Percentiles rank a stretch among this genome's conserved stretches.
phyloP scores from a whole-genome alignment of 2,113 vertebrate species.

The Alces alces region DNA sequence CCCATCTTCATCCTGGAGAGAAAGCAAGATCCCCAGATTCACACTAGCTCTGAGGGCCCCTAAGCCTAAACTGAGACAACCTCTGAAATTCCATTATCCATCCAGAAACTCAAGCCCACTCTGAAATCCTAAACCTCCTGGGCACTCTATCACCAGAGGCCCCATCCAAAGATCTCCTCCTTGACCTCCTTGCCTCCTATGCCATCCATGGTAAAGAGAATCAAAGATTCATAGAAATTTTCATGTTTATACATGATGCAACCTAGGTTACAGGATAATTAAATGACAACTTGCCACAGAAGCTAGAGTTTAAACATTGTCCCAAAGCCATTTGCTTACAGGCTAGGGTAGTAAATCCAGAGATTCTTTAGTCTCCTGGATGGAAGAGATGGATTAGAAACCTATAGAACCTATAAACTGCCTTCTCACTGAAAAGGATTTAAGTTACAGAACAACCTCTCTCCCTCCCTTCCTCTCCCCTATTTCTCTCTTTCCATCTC shows the following conservation, averaged over 20 bases:
- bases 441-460: neutral
- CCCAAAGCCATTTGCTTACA: neutral
- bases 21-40: neutral
- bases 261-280: neutral
- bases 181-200: neutral
- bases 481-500: neutral
- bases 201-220: neutral
- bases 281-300: neutral
- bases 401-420: neutral
- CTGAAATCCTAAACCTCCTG: too few species aligned
- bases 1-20: conserved; percentile 87
- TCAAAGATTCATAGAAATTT: neutral
- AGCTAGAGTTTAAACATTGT: neutral
- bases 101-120: neutral
- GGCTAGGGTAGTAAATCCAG: neutral
- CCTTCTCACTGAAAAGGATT: neutral
- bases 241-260: neutral
- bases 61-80: neutral
- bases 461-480: fast-evolving
- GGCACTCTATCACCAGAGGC: neutral
- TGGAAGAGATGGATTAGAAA: neutral
- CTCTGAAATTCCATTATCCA: neutral
- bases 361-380: neutral
- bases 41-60: neutral
- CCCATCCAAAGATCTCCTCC: neutral